Percentiles rank a stretch among this genome's conserved stretches.
Evolutionary conservation across 2,797 vertebrate species (phyloP).

Genomic region (Aselliscus stoliczkanus): DNA sequence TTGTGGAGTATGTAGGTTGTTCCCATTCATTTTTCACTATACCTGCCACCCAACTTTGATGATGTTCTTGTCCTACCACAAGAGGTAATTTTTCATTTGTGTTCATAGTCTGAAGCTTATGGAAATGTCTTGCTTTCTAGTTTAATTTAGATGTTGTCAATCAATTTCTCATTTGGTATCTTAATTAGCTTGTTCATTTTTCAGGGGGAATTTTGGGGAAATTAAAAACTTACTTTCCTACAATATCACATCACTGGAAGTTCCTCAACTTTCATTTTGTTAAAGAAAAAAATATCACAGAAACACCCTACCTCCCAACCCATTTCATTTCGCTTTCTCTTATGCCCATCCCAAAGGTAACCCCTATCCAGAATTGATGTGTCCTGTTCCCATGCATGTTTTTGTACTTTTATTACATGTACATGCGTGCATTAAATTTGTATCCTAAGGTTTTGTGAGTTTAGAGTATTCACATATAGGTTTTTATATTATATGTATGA

Average conservation of each 20-base stretch:
- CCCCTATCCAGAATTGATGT: background rate
- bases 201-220: conserved; percentile 12
- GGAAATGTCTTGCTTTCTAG: background rate
- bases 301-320: background rate
- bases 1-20: background rate
- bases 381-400: background rate
- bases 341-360: background rate
- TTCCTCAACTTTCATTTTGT: background rate
- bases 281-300: background rate
- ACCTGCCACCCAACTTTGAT: background rate
- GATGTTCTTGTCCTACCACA: background rate
- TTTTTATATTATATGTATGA: background rate
- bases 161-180: background rate
- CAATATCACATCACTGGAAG: background rate
- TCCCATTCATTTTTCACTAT: background rate
- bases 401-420: background rate
- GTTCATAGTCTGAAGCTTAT: background rate
- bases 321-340: background rate
- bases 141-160: background rate
- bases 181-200: background rate
- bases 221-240: background rate
- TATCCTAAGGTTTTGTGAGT: background rate
- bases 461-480: background rate
- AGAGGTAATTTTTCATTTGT: background rate
- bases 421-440: background rate